phyloP scores from a whole-genome alignment of 2,888 invertebrate genomes.

The Octonoba sinensis region DNA sequence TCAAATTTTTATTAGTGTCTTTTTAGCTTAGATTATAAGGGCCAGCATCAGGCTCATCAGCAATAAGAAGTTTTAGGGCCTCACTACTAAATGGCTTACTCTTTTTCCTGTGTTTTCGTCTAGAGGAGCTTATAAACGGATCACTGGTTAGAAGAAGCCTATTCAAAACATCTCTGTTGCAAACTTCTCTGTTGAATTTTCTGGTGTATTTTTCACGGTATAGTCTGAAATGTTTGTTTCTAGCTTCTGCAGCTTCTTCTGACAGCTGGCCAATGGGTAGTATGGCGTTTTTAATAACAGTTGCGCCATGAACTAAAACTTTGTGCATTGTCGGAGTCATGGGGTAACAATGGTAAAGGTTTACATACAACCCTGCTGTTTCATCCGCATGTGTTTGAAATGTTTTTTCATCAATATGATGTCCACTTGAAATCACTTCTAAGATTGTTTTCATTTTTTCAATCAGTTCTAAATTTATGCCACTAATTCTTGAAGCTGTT shows the following conservation, averaged over 20 bases:
- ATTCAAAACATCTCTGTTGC: slow-evolving; percentile 1
- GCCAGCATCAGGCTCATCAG: no score
- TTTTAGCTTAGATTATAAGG: no score
- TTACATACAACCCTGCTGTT: slow-evolving; percentile 35
- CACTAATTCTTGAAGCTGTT: slow-evolving; percentile 1
- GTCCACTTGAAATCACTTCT: slow-evolving; percentile 17
- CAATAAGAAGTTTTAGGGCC: no score
- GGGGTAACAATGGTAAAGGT: slow-evolving; percentile 40
- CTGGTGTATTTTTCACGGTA: neutral
- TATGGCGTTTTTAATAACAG: slow-evolving; percentile 20
- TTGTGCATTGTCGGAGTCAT: slow-evolving; percentile 54
- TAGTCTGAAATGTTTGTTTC: slow-evolving; percentile 6
- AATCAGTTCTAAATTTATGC: neutral
- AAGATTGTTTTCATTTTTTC: neutral
- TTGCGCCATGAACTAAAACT: slow-evolving; percentile 31
- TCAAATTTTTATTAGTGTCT: no score
- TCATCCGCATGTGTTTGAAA: slow-evolving; percentile 24
- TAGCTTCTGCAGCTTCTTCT: slow-evolving; percentile 32
- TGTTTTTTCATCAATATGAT: slow-evolving; percentile 5
- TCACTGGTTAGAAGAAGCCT: slow-evolving; percentile 1
- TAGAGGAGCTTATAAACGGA: neutral
- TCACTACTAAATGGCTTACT: neutral
- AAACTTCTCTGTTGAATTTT: neutral
- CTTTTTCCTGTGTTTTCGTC: neutral
- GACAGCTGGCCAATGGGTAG: slow-evolving; percentile 15